Conservation (phyloP, 2,113 vertebrate species). For the Astur gentilis region DNA sequence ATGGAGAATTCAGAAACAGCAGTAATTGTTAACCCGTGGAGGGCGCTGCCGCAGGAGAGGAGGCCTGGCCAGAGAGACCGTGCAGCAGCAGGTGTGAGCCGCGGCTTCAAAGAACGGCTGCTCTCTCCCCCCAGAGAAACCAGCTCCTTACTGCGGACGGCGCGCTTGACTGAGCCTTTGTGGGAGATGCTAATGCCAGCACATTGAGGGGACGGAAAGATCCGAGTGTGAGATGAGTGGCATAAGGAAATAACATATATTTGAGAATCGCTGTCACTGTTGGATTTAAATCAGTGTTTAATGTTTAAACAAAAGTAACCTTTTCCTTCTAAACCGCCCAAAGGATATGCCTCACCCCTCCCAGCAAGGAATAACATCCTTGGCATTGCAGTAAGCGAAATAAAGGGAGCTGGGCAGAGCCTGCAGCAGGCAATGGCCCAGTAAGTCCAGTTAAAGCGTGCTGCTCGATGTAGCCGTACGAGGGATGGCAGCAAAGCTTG, state of each 20-base stretch:
- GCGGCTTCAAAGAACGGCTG: constrained; percentile 52
- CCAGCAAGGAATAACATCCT: constrained; percentile 25
- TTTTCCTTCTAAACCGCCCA: constrained; percentile 52
- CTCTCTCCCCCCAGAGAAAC: constrained; percentile 5
- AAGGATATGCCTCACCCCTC: constrained; percentile 46
- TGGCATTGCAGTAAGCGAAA: background rate
- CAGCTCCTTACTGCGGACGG: constrained; percentile 60
- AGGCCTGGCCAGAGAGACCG: constrained; percentile 59
- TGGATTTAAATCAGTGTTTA: constrained; percentile 58
- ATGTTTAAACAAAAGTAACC: constrained; percentile 50
- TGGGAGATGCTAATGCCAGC: constrained; percentile 43
- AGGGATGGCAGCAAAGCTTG: background rate
- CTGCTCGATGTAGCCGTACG: background rate
- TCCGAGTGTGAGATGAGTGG: constrained; percentile 64
- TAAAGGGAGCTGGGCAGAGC: constrained; percentile 2
- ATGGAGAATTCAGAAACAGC: constrained; percentile 99
- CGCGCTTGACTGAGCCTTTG: constrained; percentile 53
- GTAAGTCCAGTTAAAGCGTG: background rate
- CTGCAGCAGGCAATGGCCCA: constrained; percentile 19
- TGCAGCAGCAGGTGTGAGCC: constrained; percentile 50
- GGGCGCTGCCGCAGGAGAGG: constrained; percentile 52
- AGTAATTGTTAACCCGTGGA: constrained; percentile 88
- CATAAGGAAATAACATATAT: constrained; percentile 46
- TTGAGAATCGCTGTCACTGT: constrained; percentile 48
- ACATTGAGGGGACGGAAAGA: constrained; percentile 55